Conservation (phyloP, 2,888 invertebrate genomes). For the Labia minor region DNA sequence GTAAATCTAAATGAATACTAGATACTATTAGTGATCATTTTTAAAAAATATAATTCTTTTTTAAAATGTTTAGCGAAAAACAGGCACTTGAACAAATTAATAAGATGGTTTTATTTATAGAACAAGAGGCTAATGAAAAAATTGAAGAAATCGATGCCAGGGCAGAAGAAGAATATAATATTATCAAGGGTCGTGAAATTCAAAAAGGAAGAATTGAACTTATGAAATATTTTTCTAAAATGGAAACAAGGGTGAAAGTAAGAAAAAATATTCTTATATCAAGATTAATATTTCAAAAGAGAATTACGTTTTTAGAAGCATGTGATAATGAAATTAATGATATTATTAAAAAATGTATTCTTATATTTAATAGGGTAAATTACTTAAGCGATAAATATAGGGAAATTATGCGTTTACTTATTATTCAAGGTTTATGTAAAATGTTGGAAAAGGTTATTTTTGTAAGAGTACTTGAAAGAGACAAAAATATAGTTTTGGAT, state of each 20-base stretch:
- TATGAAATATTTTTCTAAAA: background rate
- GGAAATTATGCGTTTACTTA: background rate
- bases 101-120: background rate
- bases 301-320: background rate
- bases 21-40: no score
- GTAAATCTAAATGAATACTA: background rate
- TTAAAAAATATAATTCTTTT: background rate
- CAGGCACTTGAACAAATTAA: background rate
- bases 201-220: background rate
- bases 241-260: background rate
- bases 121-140: background rate
- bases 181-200: background rate
- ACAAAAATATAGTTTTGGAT: background rate
- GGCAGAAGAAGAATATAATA: conserved; percentile 1
- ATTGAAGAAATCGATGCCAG: background rate
- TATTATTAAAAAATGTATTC: background rate
- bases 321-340: background rate
- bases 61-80: background rate
- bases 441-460: background rate
- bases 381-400: background rate
- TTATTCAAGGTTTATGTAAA: background rate
- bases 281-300: background rate
- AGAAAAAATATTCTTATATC: background rate
- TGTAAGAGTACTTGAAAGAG: background rate
- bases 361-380: background rate